Evolutionary conservation across 1,140 invertebrate genomes (phyloP).

Genomic region (Monochamus saltuarius): DNA sequence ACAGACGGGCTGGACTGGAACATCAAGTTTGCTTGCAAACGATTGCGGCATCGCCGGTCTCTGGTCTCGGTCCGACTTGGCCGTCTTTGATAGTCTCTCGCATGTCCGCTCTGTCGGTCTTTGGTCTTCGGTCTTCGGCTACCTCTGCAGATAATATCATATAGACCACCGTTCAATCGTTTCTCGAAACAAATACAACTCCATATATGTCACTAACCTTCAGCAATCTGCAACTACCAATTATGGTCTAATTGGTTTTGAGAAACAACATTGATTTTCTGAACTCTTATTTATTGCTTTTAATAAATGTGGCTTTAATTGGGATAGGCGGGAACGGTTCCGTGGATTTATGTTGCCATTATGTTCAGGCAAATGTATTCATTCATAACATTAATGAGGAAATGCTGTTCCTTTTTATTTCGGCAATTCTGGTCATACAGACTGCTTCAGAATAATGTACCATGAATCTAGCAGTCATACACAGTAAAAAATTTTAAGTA

Average conservation of each 20-base stretch:
- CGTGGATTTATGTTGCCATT: neutral
- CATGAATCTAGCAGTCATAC: no score
- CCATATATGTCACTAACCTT: slow-evolving; percentile 50
- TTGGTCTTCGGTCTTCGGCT: slow-evolving; percentile 25
- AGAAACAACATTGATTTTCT: slow-evolving; percentile 52
- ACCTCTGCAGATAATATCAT: slow-evolving; percentile 44
- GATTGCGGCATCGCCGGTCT: slow-evolving; percentile 1
- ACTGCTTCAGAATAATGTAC: no score
- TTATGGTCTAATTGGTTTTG: slow-evolving; percentile 53
- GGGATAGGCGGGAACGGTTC: slow-evolving; percentile 24
- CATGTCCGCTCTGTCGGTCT: neutral
- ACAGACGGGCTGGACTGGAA: neutral
- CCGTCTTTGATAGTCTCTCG: slow-evolving; percentile 5
- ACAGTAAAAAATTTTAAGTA: no score
- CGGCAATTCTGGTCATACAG: no score
- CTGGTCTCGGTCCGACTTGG: neutral
- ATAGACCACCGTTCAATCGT: slow-evolving; percentile 47
- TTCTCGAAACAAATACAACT: slow-evolving; percentile 52
- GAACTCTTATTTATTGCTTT: slow-evolving; percentile 45
- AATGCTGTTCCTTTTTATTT: no score
- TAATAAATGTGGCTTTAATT: slow-evolving; percentile 41
- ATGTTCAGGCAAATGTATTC: neutral
- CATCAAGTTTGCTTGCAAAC: neutral
- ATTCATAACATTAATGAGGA: no score
- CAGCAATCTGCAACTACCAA: slow-evolving; percentile 50